phyloP scores from a whole-genome alignment of 2,888 invertebrate genomes.

The Aromia moschata region DNA sequence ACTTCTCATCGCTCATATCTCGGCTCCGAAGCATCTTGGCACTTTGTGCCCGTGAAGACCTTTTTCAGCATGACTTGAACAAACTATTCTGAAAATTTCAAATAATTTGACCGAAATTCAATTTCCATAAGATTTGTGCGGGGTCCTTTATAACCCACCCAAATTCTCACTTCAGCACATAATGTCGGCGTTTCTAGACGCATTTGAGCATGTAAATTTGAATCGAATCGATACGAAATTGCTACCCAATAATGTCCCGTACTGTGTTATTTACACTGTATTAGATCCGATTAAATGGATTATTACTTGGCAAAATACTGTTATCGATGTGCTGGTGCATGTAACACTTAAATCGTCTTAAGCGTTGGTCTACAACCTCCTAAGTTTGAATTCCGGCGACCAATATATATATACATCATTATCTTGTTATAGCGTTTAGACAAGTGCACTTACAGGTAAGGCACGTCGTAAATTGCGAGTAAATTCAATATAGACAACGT shows the following conservation, averaged over 20 bases:
- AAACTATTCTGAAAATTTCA: too few species aligned
- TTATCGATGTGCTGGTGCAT: conserved; percentile 1
- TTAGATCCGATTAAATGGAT: background rate
- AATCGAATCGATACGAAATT: background rate
- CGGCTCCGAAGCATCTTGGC: too few species aligned
- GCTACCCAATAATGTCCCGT: background rate
- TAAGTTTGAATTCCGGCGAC: background rate
- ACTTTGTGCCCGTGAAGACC: too few species aligned
- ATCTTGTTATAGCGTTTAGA: conserved; percentile 1
- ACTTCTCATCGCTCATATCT: too few species aligned
- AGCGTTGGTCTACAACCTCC: background rate
- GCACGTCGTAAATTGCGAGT: conserved; percentile 4
- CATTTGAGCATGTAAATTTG: background rate
- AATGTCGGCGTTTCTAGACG: background rate
- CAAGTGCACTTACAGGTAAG: conserved; percentile 15
- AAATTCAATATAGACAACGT: conserved; percentile 2
- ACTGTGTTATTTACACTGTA: background rate
- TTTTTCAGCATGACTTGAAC: too few species aligned
- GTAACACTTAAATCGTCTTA: conserved; percentile 11
- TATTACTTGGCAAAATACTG: conserved; percentile 8
- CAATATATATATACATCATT: background rate
- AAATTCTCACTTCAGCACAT: background rate
- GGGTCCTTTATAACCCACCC: too few species aligned
- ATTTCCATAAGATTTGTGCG: too few species aligned
- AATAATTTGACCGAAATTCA: too few species aligned